Base-by-base conservation (phyloP, 2,888 invertebrate genomes). In the Apamea crenata region DNA sequence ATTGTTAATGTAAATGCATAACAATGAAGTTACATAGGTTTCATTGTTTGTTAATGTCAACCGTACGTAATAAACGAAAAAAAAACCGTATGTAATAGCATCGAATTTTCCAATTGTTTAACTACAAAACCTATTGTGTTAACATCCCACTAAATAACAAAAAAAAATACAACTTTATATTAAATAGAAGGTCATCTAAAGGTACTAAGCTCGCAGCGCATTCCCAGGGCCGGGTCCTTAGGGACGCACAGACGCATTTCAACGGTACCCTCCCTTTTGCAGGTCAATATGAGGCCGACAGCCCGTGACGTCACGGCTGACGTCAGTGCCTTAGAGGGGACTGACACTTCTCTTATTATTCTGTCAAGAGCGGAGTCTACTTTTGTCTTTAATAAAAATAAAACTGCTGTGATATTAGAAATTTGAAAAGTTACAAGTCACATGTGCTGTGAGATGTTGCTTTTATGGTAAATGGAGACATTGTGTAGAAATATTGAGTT, bases 281-380 rank as follows among this genome's bases (percentile, higher is more conserved):
- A 86, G 83, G 90, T 89, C 90, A 89, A 88, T 81, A 81, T 82
- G 88, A 72, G 84, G 79, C 75, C 82, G 85, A 18, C 82, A 73
- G 83, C 84, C 87, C 78, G 87, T 89, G 89, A 90, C 88, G 89
- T 83, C 72, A 83, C 32, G 29, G 68, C 47, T 86, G 85, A 88
- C 89, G 87, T 86, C 87, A 84, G 53, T 36, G 74, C 75, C 74
- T 71, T 47, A 56, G 72, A 56, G 78, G 59, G 78, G 61, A 79
- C 44, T 83, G 82, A 82, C 74, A 77, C 83, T 74, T 79, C 67
- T 79, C 77, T 75, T 68, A 79, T 78, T 83, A 78, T 77, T 70
- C 63, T 63, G 76, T 56, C 74, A 71, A 81, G 65, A 84, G 68
- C 44, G 50, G 29, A 50, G 32, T 25, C 32, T 47, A 71, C 53